Evolutionary conservation across 2,888 invertebrate species (phyloP).

Genomic region (Margaritifera margaritifera): DNA sequence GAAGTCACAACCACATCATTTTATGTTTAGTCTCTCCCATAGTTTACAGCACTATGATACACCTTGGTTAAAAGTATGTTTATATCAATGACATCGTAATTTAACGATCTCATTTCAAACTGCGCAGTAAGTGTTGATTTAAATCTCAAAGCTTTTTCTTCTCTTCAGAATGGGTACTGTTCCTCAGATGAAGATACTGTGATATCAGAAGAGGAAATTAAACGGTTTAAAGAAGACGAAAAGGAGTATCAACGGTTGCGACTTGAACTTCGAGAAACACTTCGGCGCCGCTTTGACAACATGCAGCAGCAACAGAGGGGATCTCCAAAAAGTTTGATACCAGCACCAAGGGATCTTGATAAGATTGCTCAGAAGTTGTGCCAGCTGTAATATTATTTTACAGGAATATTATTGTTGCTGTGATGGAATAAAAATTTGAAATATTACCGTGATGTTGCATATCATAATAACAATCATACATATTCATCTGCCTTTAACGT

Average conservation of each 20-base stretch:
- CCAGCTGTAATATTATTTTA: slow-evolving; percentile 12
- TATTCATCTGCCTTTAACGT: no score
- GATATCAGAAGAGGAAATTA: slow-evolving; percentile 90
- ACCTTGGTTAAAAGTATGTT: no score
- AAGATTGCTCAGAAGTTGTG: slow-evolving; percentile 19
- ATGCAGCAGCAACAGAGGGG: slow-evolving; percentile 55
- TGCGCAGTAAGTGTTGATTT: background rate
- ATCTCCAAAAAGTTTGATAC: slow-evolving; percentile 6
- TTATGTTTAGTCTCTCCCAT: no score
- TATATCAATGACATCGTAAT: no score
- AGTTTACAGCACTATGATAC: no score
- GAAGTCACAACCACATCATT: no score
- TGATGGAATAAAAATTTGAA: no score
- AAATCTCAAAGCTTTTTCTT: slow-evolving; percentile 42
- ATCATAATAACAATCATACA: no score
- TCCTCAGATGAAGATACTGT: slow-evolving; percentile 78
- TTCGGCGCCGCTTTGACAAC: slow-evolving; percentile 84
- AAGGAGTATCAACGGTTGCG: slow-evolving; percentile 87
- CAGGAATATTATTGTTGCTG: background rate
- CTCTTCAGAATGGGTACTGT: slow-evolving; percentile 77
- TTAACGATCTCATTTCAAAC: no score
- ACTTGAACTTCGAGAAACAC: slow-evolving; percentile 85
- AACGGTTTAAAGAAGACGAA: slow-evolving; percentile 87
- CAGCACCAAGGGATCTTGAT: slow-evolving; percentile 7
- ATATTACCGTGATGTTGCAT: no score